phyloP scores from a whole-genome alignment of 2,797 vertebrate species.

The Mormyrops boulengeri region DNA sequence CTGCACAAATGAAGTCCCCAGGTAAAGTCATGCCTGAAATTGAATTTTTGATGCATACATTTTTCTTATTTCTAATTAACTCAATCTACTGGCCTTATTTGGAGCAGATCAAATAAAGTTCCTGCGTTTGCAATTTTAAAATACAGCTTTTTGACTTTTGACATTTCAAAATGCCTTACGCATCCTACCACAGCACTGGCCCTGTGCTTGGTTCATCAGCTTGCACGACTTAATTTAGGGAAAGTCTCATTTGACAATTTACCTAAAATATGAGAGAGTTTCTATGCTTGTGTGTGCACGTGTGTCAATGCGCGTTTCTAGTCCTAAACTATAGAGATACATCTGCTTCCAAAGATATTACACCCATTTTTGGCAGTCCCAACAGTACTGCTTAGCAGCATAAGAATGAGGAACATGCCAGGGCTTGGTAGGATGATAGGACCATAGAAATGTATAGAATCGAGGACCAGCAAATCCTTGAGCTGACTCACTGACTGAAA shows the following conservation, averaged over 20 bases:
- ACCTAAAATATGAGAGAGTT: not conserved
- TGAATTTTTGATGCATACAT: conserved; percentile 73
- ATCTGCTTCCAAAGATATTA: not conserved
- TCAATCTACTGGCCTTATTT: conserved; percentile 52
- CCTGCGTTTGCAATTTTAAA: conserved; percentile 30
- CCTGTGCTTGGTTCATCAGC: not conserved
- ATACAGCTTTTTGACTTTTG: conserved; percentile 17
- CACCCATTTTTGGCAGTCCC: not conserved
- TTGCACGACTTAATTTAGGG: not conserved
- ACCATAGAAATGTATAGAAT: not conserved
- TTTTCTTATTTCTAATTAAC: conserved; percentile 58
- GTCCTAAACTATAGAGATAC: not conserved
- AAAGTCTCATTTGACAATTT: not conserved
- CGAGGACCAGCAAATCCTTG: not conserved
- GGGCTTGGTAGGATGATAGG: not conserved
- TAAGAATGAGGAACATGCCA: not conserved
- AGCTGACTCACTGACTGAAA: not conserved
- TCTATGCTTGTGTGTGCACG: not conserved
- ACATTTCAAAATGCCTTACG: conserved; percentile 15
- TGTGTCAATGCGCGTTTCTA: not conserved
- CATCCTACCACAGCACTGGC: not conserved
- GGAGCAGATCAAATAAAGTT: conserved; percentile 36
- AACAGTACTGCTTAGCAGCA: not conserved
- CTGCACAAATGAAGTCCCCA: conserved; percentile 23
- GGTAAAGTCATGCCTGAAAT: conserved; percentile 78